Base-by-base conservation (phyloP, 2,888 invertebrate genomes). In the Buathra laborator region DNA sequence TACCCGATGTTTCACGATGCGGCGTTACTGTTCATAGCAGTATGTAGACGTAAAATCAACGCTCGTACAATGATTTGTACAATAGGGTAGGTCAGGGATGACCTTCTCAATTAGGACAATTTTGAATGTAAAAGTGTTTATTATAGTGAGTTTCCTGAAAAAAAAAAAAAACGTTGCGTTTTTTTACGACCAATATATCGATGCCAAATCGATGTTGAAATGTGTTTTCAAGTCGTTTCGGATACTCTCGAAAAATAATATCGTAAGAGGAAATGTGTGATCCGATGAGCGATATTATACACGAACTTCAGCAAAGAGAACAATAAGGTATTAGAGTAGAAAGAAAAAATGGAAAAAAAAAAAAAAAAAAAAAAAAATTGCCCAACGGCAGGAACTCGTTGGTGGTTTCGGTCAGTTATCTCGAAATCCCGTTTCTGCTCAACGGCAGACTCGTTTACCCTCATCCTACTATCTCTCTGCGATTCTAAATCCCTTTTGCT, bases 351-450 rank as follows among this genome's bases (percentile, higher is more conserved):
- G 48, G 2, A 10, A 53, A 14, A 51, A 6, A 24, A 10, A 53
- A 14, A 51, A 6, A 12, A 66, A 16, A 32, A 64, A 48, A 48
- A 7, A 14, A 4, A 67, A 67, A 16, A 51, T 53, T 77, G 24
- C n/a, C 68, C 46, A 77, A 68, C 14, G 56, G 48, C 32, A 64
- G 48, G 48, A 19, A n/a, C 24, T 75, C 19, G 48, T 48, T 10
- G 12, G 46, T 32, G 0, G 46, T 6, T 32, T 37, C 29, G 24
- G 32, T n/a, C n/a, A 44, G 51, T 53, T 53, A 80, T 72, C 71
- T 71, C 66, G 24, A 66, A 72, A 72, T 80, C 24, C 29, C 51
- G 51, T 62, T 79, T 71, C 32, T 51, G 19, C 62, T n/a, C 48
- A 5, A 56, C 16, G 29, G 14, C 43, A 46, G 56, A n/a, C n/a